Conservation (phyloP, 2,113 vertebrate species). For the Vulpes lagopus region DNA sequence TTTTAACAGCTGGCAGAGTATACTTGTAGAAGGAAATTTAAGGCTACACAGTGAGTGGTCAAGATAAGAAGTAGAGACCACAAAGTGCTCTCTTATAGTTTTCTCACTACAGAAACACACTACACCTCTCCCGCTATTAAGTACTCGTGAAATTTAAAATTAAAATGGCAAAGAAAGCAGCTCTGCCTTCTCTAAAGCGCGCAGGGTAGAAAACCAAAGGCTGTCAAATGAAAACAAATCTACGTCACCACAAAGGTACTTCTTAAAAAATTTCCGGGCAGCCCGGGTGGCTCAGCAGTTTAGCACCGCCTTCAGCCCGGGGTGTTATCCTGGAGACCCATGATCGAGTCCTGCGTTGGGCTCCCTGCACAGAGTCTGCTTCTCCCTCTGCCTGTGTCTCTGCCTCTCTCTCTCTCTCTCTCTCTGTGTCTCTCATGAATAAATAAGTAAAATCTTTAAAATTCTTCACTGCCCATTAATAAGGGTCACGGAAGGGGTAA, state of each 20-base stretch:
- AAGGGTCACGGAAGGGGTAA: neutral
- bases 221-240: neutral
- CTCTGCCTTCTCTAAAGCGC: neutral
- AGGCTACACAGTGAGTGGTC: neutral
- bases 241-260: neutral
- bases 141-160: neutral
- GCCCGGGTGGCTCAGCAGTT: too few relatives aligned
- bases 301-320: too few relatives aligned
- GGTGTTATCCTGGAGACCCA: too few relatives aligned
- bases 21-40: neutral
- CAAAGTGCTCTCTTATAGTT: neutral
- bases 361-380: too few relatives aligned
- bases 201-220: neutral
- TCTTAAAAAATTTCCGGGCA: neutral
- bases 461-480: neutral
- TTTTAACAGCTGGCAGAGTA: neutral
- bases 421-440: too few relatives aligned
- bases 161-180: neutral
- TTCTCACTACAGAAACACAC: neutral
- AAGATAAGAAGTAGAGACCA: neutral
- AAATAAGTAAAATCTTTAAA: too few relatives aligned
- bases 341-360: too few relatives aligned
- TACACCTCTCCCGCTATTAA: neutral
- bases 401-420: too few relatives aligned
- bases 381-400: too few relatives aligned